Conservation (phyloP, 2,888 invertebrate species). For the Drosophila maculinotata region DNA sequence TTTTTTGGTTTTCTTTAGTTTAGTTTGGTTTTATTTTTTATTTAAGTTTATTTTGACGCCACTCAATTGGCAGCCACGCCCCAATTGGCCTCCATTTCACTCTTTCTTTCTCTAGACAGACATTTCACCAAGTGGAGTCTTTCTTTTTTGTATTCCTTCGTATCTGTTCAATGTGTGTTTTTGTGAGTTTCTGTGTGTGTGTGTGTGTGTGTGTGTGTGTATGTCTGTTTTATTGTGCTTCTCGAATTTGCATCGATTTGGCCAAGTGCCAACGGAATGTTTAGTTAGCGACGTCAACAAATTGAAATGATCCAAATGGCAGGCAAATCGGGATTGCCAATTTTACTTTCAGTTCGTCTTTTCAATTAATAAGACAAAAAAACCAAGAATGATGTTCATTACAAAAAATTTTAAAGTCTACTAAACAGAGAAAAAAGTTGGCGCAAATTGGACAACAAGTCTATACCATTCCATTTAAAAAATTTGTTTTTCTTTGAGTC, state of each 20-base stretch:
- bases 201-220: constrained; percentile 18
- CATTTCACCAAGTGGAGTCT: constrained; percentile 46
- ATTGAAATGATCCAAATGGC: constrained; percentile 69
- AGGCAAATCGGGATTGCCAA: constrained; percentile 43
- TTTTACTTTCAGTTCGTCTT: constrained; percentile 40
- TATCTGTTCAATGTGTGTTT: constrained; percentile 37
- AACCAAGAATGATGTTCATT: background rate
- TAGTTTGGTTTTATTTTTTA: constrained; percentile 41
- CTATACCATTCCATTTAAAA: too few species aligned
- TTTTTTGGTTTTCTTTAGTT: constrained; percentile 18
- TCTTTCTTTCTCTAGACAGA: constrained; percentile 16
- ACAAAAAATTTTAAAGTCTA: background rate
- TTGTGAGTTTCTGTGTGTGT: constrained; percentile 35
- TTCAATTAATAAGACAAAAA: constrained; percentile 22
- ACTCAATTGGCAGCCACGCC: constrained; percentile 50
- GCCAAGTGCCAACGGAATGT: constrained; percentile 68
- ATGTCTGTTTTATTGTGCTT: constrained; percentile 31
- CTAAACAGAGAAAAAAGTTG: background rate
- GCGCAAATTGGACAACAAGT: too few species aligned
- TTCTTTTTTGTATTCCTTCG: constrained; percentile 29
- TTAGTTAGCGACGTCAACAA: constrained; percentile 65
- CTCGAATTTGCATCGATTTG: constrained; percentile 70
- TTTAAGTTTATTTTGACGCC: constrained; percentile 48
- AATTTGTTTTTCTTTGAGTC: too few species aligned
- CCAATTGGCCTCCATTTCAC: constrained; percentile 42